phyloP scores from a whole-genome alignment of 2,888 invertebrate species.

The Cheilosia soror region DNA sequence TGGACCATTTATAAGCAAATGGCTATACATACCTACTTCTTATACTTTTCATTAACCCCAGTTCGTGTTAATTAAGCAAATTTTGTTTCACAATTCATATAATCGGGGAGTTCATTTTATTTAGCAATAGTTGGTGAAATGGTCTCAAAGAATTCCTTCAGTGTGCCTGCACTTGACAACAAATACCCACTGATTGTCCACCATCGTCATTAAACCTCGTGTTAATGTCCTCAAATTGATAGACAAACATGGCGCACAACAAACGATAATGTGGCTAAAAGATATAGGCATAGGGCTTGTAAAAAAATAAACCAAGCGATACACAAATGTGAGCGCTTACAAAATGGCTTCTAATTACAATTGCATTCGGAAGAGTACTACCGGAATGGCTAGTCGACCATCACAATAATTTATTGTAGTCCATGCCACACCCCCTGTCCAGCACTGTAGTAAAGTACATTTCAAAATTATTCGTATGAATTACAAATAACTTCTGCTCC shows the following conservation, averaged over 20 bases:
- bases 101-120: no score
- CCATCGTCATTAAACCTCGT: constrained; percentile 44
- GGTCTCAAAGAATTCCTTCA: neutral
- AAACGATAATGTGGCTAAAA: constrained; percentile 54
- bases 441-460: constrained; percentile 60
- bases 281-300: constrained; percentile 49
- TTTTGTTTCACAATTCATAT: no score
- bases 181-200: constrained; percentile 9
- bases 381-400: constrained; percentile 42
- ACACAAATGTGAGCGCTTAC: constrained; percentile 5
- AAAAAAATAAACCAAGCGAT: constrained; percentile 30
- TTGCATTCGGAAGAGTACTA: constrained; percentile 39
- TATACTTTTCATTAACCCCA: no score
- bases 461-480: constrained; percentile 66
- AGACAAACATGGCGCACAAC: constrained; percentile 47
- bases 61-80: no score
- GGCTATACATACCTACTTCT: no score
- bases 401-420: constrained; percentile 62
- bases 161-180: constrained; percentile 7
- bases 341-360: constrained; percentile 73
- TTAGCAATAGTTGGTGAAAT: no score
- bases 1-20: no score
- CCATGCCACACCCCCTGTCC: constrained; percentile 62
- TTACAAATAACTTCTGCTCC: constrained; percentile 67
- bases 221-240: constrained; percentile 64